phyloP scores from a whole-genome alignment of 2,797 vertebrate species.

The Carcharodon carcharias region DNA sequence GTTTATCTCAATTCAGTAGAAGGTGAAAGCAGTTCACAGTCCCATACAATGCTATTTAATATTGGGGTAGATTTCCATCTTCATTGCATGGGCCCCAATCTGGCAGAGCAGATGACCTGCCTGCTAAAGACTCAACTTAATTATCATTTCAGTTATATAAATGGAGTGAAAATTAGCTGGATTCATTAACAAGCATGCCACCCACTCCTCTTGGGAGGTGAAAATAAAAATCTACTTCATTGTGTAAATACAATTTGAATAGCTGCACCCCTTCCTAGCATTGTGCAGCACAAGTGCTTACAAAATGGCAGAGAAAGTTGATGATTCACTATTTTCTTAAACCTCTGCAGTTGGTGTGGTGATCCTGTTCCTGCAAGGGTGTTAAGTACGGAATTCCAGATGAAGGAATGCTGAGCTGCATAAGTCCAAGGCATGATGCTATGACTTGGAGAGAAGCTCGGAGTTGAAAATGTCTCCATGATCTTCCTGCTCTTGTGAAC shows the following conservation, averaged over 20 bases:
- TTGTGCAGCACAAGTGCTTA: not conserved
- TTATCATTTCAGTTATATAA: not conserved
- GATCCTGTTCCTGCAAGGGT: not conserved
- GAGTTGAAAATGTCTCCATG: no score
- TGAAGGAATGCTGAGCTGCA: no score
- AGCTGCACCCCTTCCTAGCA: not conserved
- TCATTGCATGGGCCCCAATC: not conserved
- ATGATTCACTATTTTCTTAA: not conserved
- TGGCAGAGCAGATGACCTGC: not conserved
- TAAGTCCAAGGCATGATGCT: no score
- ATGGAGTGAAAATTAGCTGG: not conserved
- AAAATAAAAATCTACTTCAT: not conserved
- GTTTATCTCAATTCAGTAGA: not conserved
- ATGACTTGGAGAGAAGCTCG: no score
- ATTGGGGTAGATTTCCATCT: not conserved
- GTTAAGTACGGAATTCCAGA: not conserved
- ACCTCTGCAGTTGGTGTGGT: not conserved
- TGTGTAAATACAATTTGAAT: not conserved
- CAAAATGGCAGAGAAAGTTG: not conserved
- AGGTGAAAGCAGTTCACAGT: not conserved
- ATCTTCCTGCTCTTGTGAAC: no score
- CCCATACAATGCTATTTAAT: not conserved
- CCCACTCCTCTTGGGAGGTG: not conserved
- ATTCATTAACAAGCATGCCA: not conserved
- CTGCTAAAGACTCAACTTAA: not conserved